Evolutionary conservation across 2,113 vertebrate genomes (phyloP).

Genomic region (Limnothrissa miodon): DNA sequence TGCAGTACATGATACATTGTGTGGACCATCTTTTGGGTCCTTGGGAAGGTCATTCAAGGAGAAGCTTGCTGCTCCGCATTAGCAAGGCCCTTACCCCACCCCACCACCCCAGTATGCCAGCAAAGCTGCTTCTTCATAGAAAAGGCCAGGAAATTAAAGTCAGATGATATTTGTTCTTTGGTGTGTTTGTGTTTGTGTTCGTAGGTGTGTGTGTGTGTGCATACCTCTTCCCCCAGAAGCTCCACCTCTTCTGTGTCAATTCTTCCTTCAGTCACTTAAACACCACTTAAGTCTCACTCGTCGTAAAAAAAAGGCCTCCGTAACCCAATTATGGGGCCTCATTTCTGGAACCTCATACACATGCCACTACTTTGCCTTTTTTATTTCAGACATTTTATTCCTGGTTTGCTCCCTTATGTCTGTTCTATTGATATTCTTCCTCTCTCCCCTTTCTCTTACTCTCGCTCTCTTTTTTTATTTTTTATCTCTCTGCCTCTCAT

Average conservation of each 20-base stretch:
- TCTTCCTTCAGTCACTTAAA: not conserved
- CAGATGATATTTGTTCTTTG: conserved; percentile 54
- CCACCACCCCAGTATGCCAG: conserved; percentile 16
- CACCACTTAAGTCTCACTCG: not conserved
- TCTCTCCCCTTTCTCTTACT: not conserved
- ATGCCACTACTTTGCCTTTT: not conserved
- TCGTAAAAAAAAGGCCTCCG: not conserved
- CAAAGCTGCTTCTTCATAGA: conserved; percentile 30
- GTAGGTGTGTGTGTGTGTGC: conserved; percentile 2
- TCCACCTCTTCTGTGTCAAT: not conserved
- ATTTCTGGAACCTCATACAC: not conserved
- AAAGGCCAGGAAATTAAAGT: conserved; percentile 53
- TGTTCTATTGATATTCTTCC: not conserved
- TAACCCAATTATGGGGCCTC: not conserved
- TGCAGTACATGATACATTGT: not conserved
- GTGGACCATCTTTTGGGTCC: not conserved
- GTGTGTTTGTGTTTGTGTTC: conserved; percentile 21
- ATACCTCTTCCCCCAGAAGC: not conserved
- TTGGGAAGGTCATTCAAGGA: conserved; percentile 18
- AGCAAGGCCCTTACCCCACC: not conserved
- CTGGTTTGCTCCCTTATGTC: not conserved
- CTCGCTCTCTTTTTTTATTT: not conserved
- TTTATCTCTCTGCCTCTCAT: not conserved
- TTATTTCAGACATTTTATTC: not conserved
- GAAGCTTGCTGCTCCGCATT: conserved; percentile 19